Evolutionary conservation across 2,888 invertebrate genomes (phyloP).

Genomic region (Punctoribates punctum): DNA sequence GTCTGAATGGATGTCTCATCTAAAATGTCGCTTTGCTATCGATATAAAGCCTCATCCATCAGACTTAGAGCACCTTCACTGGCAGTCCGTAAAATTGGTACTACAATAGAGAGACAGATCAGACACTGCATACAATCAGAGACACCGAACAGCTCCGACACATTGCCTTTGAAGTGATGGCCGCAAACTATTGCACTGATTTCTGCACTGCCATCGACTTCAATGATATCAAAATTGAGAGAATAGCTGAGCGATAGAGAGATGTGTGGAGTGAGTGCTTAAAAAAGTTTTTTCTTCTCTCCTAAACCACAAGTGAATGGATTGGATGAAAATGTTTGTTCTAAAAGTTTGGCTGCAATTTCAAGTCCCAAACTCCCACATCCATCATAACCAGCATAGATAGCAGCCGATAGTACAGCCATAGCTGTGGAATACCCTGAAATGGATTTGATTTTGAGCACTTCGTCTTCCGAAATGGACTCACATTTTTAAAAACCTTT

Average conservation of each 20-base stretch:
- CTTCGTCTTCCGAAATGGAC: constrained; percentile 4
- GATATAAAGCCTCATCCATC: constrained; percentile 35
- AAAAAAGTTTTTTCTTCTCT: not conserved
- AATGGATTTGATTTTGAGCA: not conserved
- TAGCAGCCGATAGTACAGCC: not conserved
- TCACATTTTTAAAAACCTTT: not conserved
- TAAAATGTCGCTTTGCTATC: constrained; percentile 25
- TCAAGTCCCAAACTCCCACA: constrained; percentile 39
- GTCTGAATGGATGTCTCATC: constrained; percentile 33
- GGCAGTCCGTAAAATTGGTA: constrained; percentile 40
- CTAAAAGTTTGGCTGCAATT: constrained; percentile 13
- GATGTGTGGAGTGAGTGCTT: constrained; percentile 16
- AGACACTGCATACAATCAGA: not conserved
- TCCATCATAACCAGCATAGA: constrained; percentile 32
- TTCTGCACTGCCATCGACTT: not conserved
- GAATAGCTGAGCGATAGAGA: not conserved
- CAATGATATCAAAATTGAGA: constrained; percentile 7
- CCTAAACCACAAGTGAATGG: constrained; percentile 31
- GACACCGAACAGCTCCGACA: not conserved
- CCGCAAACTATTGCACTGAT: constrained; percentile 1
- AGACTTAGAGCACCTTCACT: constrained; percentile 40
- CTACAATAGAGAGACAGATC: constrained; percentile 28
- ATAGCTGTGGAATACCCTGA: not conserved
- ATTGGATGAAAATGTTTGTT: constrained; percentile 27
- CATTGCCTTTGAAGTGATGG: constrained; percentile 1